phyloP scores from a whole-genome alignment of 1,140 invertebrate genomes.

The Zaprionus gabonicus region DNA sequence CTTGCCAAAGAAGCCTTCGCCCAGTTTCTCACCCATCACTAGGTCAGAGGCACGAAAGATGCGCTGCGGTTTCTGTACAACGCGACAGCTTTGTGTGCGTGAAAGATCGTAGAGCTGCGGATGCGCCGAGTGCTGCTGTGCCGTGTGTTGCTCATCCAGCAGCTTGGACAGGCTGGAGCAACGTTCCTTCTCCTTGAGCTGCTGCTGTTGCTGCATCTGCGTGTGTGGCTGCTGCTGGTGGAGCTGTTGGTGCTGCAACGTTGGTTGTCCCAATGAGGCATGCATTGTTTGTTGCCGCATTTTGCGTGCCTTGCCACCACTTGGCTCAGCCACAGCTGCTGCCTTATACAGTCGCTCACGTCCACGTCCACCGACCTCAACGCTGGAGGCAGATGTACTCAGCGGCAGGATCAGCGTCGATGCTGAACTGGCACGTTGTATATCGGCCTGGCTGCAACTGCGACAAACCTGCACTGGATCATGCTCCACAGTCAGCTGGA shows the following conservation, averaged over 20 bases:
- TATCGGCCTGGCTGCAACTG: constrained; percentile 79
- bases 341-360: constrained; percentile 59
- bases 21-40: constrained; percentile 93
- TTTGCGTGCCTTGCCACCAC: constrained; percentile 47
- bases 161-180: constrained; percentile 94
- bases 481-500: constrained; percentile 93
- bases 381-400: constrained; percentile 77
- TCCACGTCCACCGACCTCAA: constrained; percentile 68
- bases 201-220: constrained; percentile 14
- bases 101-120: constrained; percentile 89
- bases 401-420: constrained; percentile 67
- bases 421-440: constrained; percentile 66
- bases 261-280: constrained; percentile 14
- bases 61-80: constrained; percentile 90
- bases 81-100: constrained; percentile 94
- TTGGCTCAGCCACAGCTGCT: constrained; percentile 36
- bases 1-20: constrained; percentile 97
- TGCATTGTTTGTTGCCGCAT: constrained; percentile 59
- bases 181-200: constrained; percentile 89
- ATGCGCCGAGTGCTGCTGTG: constrained; percentile 67
- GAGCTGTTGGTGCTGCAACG: constrained; percentile 17
- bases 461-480: constrained; percentile 90
- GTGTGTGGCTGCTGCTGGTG: constrained; percentile 2
- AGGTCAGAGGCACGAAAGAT: constrained; percentile 95
- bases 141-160: constrained; percentile 87